phyloP scores from a whole-genome alignment of 2,797 vertebrate genomes.

The Gymnoscopelus microlampas region DNA sequence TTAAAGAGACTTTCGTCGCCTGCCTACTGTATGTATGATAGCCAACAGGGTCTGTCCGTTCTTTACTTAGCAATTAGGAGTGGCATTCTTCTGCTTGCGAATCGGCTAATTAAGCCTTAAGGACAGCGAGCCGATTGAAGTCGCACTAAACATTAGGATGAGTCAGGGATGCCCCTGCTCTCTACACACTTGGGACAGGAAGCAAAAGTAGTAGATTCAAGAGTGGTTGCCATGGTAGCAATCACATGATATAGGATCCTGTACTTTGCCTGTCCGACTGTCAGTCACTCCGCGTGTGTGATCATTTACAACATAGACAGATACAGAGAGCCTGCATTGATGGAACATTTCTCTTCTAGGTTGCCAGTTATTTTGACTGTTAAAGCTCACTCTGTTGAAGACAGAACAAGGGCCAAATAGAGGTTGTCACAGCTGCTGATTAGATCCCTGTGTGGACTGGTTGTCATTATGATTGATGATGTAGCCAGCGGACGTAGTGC shows the following conservation, averaged over 20 bases:
- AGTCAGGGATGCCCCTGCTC: slow-evolving; percentile 53
- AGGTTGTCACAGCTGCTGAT: slow-evolving; percentile 58
- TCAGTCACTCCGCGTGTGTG: slow-evolving; percentile 49
- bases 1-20: slow-evolving; percentile 72
- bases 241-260: slow-evolving; percentile 63
- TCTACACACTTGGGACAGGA: slow-evolving; percentile 45
- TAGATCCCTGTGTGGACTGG: slow-evolving; percentile 42
- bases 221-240: slow-evolving; percentile 65
- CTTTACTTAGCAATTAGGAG: slow-evolving; percentile 73
- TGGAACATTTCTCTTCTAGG: slow-evolving; percentile 38
- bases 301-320: slow-evolving; percentile 57
- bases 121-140: slow-evolving; percentile 63
- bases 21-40: slow-evolving; percentile 73
- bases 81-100: slow-evolving; percentile 61
- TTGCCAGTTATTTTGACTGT: slow-evolving; percentile 60
- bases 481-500: slow-evolving; percentile 59
- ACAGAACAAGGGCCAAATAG: slow-evolving; percentile 48
- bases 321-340: slow-evolving; percentile 21
- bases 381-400: slow-evolving; percentile 51
- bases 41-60: slow-evolving; percentile 61
- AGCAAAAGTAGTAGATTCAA: slow-evolving; percentile 32
- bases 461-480: slow-evolving; percentile 78
- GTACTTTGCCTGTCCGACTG: slow-evolving; percentile 50
- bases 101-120: slow-evolving; percentile 79
- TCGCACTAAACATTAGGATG: slow-evolving; percentile 49